These are phyloP conservation scores for Cantharis rufa DNA, from an alignment of 2,888 invertebrate species.

Conservation along the genomic window DNA sequence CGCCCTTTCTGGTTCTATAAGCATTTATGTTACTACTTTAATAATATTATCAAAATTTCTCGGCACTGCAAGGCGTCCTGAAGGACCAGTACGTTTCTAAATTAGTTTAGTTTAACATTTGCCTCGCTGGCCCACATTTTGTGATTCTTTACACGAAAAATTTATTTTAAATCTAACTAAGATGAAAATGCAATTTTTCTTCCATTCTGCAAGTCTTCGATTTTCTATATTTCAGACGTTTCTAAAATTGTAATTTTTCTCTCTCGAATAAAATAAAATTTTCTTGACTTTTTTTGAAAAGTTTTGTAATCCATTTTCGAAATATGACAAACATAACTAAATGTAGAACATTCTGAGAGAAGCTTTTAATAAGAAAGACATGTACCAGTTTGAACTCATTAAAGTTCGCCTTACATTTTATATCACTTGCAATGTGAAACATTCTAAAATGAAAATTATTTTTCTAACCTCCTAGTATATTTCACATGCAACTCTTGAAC, in stretches of 20 bases:
- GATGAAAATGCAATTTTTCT: neutral
- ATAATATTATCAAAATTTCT: too few relatives aligned
- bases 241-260: neutral
- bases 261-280: neutral
- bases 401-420: neutral
- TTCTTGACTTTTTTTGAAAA: neutral
- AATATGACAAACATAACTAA: neutral
- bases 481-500: slow-evolving; percentile 5
- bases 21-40: too few relatives aligned
- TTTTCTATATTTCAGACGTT: neutral
- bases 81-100: neutral
- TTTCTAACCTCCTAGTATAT: neutral
- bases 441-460: neutral
- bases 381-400: neutral
- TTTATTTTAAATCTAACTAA: neutral
- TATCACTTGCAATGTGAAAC: neutral
- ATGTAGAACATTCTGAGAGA: neutral
- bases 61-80: too few relatives aligned
- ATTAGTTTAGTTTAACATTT: neutral
- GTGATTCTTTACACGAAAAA: neutral
- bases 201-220: neutral
- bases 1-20: too few relatives aligned
- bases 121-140: neutral
- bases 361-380: neutral
- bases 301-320: neutral